Percentiles rank a stretch among this genome's conserved stretches.
Evolutionary conservation across 2,888 invertebrate species (phyloP).

Genomic region (Molanna angustata): DNA sequence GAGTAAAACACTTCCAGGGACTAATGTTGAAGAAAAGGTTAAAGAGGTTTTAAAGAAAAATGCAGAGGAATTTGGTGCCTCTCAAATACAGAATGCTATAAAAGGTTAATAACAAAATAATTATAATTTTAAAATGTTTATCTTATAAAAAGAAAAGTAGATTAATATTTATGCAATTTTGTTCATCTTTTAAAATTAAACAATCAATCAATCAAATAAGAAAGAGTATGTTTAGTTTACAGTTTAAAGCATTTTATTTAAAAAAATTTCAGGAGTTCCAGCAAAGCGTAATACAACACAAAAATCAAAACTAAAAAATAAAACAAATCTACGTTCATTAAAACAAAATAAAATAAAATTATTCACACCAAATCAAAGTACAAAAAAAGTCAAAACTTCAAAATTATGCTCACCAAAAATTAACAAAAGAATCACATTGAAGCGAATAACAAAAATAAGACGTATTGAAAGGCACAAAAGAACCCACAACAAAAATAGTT

Average conservation of each 20-base stretch:
- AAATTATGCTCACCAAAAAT: background rate
- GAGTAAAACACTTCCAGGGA: conserved; percentile 36
- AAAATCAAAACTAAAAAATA: background rate
- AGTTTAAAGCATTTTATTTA: too few relatives aligned
- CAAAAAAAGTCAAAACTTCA: background rate
- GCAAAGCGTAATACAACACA: conserved; percentile 20
- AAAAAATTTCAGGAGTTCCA: conserved; percentile 19
- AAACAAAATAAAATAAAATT: background rate
- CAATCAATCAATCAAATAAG: background rate
- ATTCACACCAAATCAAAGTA: background rate
- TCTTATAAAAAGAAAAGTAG: too few relatives aligned
- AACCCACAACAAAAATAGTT: background rate
- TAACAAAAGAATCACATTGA: conserved; percentile 1
- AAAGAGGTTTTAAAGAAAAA: conserved; percentile 45
- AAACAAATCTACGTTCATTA: too few relatives aligned
- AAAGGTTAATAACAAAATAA: conserved; percentile 44
- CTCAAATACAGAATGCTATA: conserved; percentile 45
- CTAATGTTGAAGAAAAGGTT: conserved; percentile 46
- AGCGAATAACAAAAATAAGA: conserved; percentile 2
- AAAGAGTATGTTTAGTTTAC: too few relatives aligned
- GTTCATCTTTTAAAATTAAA: too few relatives aligned
- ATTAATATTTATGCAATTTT: too few relatives aligned
- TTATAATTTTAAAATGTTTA: too few relatives aligned
- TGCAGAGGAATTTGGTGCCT: conserved; percentile 39
- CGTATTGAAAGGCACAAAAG: background rate